These are phyloP conservation scores for Notamacropus eugenii DNA, from an alignment of 2,797 vertebrate genomes.

Conservation along the genomic window DNA sequence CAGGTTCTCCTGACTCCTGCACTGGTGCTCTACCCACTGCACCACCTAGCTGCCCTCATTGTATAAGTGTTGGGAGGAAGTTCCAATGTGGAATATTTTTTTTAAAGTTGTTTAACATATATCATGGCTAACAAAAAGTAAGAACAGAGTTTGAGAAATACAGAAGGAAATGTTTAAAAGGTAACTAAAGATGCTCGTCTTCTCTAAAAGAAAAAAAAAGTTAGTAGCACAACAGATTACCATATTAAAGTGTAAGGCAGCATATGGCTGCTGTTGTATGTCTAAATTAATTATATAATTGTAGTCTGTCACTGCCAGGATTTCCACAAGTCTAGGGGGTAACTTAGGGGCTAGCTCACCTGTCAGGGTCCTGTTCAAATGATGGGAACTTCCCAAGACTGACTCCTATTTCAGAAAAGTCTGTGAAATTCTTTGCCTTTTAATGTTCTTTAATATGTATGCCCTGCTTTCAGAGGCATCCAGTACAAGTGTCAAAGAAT, in stretches of 20 bases:
- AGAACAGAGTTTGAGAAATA: neutral
- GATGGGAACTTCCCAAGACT: conserved; percentile 39
- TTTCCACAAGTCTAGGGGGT: conserved; percentile 49
- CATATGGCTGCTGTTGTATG: neutral
- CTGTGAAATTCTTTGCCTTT: conserved; percentile 52
- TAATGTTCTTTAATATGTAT: conserved; percentile 43
- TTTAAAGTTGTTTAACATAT: conserved; percentile 47
- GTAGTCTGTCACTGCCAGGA: conserved; percentile 58
- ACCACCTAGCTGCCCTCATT: neutral
- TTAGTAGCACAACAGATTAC: conserved; percentile 30
- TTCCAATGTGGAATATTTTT: neutral
- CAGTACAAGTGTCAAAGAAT: conserved; percentile 49
- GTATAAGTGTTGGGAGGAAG: neutral
- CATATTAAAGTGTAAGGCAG: conserved; percentile 14
- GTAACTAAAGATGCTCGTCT: conserved; percentile 46
- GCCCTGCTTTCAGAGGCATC: conserved; percentile 53
- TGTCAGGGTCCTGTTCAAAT: conserved; percentile 63
- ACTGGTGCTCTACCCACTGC: too few relatives aligned
- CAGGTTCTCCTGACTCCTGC: too few relatives aligned
- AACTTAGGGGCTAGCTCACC: conserved; percentile 57
- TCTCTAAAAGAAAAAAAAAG: conserved; percentile 64
- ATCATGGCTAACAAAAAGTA: conserved; percentile 27
- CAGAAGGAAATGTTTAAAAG: conserved; percentile 39
- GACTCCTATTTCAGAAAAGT: neutral
- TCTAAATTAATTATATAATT: conserved; percentile 50